Base-by-base conservation (phyloP, 2,113 vertebrate species). In the Anseranas semipalmata region DNA sequence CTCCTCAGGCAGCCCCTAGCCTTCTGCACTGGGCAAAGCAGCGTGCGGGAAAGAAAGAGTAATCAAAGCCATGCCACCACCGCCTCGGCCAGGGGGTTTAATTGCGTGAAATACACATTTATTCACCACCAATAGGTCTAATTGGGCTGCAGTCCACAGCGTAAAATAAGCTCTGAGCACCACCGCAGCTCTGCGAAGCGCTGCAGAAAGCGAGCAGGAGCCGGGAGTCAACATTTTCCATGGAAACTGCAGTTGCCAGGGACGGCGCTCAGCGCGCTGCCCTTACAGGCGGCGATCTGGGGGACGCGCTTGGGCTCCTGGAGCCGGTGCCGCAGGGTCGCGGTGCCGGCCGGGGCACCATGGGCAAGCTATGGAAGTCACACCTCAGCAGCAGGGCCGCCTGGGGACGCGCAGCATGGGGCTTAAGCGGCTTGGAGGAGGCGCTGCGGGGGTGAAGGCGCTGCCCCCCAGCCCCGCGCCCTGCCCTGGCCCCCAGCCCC, bases 201-300 rank as follows among this genome's bases (percentile, higher is more conserved):
- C 46, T 3, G 19, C 46, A 25, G 65, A 56, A 28, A 53, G 53
- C 67, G 70, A 83, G 1, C 0, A 32, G 82, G 60, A 37, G 73
- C 77, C 7, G 8, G 45, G 88, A 85, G 91, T 71, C 82, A 60
- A 67, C 9, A 7, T 39, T 89, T 96, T 65, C 87, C 94, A 89
- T 73, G 75, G 90, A 94, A 92, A 95, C 89, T 5, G 85, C 82
- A 60, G 77, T 84, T 83, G 66, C 95, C 95, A 94, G 74, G 94
- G 89, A 87, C 93, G 67, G 91, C 13, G 24, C 24, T 24, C 50
- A 52, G 25, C 50, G 24, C 50, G 50, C 41, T 41, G 41, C 41
- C 41, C 41, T 41, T 25, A 24, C 12, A 7, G 46, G 50, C 50
- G 7, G 41, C 45, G 7, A 15, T 27, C 13, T 13, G 50, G 46